phyloP scores from a whole-genome alignment of 2,888 invertebrate species.

The Oxyscelio sp. region DNA sequence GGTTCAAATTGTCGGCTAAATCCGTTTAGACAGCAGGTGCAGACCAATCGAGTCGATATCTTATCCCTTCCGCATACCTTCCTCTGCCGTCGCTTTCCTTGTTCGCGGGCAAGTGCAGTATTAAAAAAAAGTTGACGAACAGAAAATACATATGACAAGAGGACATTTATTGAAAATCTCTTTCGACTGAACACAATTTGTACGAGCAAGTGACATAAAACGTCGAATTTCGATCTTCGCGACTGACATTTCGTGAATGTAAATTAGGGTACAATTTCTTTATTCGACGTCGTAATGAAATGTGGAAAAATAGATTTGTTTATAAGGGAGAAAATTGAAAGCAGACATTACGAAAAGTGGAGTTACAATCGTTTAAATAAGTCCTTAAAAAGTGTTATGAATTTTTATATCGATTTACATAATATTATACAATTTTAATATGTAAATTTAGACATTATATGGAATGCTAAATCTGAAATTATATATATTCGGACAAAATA shows the following conservation, averaged over 20 bases:
- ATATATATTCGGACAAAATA: no score
- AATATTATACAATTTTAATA: no score
- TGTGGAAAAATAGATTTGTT: no score
- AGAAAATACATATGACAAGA: conserved; percentile 14
- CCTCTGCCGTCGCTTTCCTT: neutral
- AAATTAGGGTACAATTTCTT: neutral
- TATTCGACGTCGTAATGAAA: conserved; percentile 1
- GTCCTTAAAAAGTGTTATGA: no score
- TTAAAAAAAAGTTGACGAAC: conserved; percentile 13
- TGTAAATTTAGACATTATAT: no score
- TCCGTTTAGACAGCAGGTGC: conserved; percentile 55
- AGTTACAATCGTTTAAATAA: no score
- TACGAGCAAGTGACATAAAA: neutral
- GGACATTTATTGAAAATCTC: conserved; percentile 27
- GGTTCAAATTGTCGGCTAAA: conserved; percentile 45
- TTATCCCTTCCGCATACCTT: conserved; percentile 44
- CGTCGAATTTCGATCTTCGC: neutral
- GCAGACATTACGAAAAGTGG: no score
- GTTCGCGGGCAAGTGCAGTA: neutral
- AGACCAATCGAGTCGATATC: conserved; percentile 55
- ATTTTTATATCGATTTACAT: no score
- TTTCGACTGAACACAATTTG: neutral
- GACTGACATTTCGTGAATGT: neutral
- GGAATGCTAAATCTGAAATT: no score
- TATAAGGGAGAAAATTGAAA: no score